These are phyloP conservation scores for Ormyrus labotus DNA, from an alignment of 2,888 invertebrate genomes.

Conservation along the genomic window DNA sequence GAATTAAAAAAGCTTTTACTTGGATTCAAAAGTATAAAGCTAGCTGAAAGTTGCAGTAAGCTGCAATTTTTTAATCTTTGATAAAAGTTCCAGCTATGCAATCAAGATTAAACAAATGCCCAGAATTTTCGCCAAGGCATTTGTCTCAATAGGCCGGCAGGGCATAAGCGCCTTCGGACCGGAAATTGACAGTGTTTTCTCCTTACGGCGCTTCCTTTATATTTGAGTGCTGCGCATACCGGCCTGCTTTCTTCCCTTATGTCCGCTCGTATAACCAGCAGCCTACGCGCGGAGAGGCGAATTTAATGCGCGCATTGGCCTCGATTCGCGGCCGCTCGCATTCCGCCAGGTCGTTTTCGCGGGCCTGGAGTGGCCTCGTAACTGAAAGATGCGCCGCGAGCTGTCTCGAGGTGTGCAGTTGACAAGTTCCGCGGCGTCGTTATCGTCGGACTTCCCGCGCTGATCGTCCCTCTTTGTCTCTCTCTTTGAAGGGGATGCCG, in stretches of 20 bases:
- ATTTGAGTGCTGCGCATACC: background rate
- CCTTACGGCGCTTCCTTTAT: slow-evolving; percentile 9
- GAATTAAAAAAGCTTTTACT: too few species aligned
- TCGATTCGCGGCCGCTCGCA: slow-evolving; percentile 43
- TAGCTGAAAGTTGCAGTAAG: background rate
- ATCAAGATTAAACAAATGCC: too few species aligned
- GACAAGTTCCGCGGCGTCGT: slow-evolving; percentile 58
- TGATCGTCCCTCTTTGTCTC: slow-evolving; percentile 22
- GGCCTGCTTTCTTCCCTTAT: background rate
- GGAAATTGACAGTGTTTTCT: slow-evolving; percentile 27
- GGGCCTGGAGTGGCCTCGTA: slow-evolving; percentile 9
- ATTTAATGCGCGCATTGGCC: slow-evolving; percentile 59
- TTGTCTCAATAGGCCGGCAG: slow-evolving; percentile 9
- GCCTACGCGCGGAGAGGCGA: slow-evolving; percentile 21
- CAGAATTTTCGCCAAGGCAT: background rate
- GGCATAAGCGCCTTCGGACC: background rate
- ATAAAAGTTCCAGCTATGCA: too few species aligned
- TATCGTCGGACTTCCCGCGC: slow-evolving; percentile 43
- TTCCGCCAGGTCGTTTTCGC: background rate
- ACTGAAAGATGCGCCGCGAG: slow-evolving; percentile 27
- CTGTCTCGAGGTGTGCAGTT: slow-evolving; percentile 51
- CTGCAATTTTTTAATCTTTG: too few species aligned
- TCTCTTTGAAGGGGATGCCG: background rate
- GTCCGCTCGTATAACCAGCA: background rate
- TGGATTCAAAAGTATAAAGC: too few species aligned